phyloP scores from a whole-genome alignment of 1,140 invertebrate genomes.

The Calephelis virginiensis region DNA sequence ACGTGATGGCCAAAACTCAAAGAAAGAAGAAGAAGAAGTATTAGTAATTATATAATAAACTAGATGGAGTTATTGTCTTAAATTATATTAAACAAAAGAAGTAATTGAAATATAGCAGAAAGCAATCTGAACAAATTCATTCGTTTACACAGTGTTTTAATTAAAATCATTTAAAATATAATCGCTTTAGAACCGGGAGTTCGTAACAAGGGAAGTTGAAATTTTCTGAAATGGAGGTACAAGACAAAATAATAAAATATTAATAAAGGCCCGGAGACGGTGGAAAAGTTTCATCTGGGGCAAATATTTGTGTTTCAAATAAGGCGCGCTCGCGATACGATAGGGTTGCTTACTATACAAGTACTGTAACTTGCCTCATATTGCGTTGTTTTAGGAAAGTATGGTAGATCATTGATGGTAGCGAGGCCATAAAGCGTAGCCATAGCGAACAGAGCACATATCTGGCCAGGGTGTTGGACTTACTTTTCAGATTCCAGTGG shows the following conservation, averaged over 20 bases:
- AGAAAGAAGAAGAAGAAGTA: no score
- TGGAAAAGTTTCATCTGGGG: constrained; percentile 68
- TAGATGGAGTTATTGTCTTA: background rate
- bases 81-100: constrained; percentile 23
- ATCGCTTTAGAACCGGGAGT: constrained; percentile 71
- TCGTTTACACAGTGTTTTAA: constrained; percentile 75
- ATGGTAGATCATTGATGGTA: background rate
- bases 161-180: constrained; percentile 78
- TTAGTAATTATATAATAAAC: background rate
- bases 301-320: constrained; percentile 78
- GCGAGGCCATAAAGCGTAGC: no score
- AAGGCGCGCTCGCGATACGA: constrained; percentile 65
- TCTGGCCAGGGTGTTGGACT: no score
- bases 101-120: constrained; percentile 35
- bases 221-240: constrained; percentile 67
- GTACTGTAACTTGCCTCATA: constrained; percentile 9
- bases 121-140: constrained; percentile 46
- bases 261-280: constrained; percentile 74
- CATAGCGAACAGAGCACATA: no score
- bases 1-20: no score
- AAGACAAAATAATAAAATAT: constrained; percentile 79
- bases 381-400: background rate
- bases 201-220: constrained; percentile 72
- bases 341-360: constrained; percentile 52
- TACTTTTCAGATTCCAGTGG: no score